Evolutionary conservation across 1,140 invertebrate species (phyloP), one percentile per base, ranked within the genome.

Genomic region (Lasaia peninsularis): DNA sequence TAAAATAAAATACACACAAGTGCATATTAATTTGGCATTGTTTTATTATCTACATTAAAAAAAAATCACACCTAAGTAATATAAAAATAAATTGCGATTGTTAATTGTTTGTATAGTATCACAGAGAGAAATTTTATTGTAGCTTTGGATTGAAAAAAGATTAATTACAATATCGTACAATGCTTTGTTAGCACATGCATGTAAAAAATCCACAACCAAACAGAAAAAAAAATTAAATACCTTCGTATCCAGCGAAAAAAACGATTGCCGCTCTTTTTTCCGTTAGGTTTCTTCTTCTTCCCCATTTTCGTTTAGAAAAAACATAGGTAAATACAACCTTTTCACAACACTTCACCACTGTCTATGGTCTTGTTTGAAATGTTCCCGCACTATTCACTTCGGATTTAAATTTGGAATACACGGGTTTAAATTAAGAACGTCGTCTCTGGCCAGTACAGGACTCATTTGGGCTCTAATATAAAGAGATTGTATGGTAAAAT

Each of bases 231-330:
- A 31, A 49, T 11, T 33, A 50, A 50, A 51, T 86, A 87, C 84
- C 84, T 87, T 77, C 79, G 73, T 56, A 87, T 87, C 81, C 84
- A 87, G 35, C 84, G 77, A 62, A 87, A 87, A 61, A 87, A 87
- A 58, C 81, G 70, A 67, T 80, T 85, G 34, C 78, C 80, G 21
- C 71, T 67, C 63, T 71, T 80, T 52, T 78, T 83, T 12, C 66
- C 75, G 56, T 67, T 78, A 61, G 72, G 78, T 73, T 85, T 87
- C 75, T 85, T 87, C 73, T 87, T 85, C 60, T 85, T 87, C 59
- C 84, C 84, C 84, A 87, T 87, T 71, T 69, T 74, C 60, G 35
- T 58, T 51, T 54, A 67, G 52, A 55, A 60, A 32, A 54, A 67
- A 32, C 67, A 73, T 75, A n/a, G n/a, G n/a, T n/a, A 67, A 66